Base-by-base conservation (phyloP, 2,888 invertebrate genomes). In the Drosophila subsilvestris region DNA sequence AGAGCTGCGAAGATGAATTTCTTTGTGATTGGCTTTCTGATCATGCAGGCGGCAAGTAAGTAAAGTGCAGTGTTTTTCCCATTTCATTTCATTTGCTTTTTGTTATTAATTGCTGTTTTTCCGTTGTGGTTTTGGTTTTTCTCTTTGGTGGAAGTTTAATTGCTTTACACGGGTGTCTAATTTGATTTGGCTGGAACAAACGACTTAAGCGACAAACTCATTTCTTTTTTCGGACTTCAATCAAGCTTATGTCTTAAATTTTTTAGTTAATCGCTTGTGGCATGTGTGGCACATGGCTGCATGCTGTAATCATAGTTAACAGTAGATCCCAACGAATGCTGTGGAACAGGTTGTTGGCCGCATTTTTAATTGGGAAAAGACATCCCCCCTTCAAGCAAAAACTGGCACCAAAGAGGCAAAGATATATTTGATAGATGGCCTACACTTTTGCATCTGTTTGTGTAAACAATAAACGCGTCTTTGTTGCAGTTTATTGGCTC, bases 31-130 rank as follows among this genome's bases (percentile, higher is more conserved):
- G 91, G 91, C 78, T 85, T 91, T 79, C 69, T 90, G 75, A 90
- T 90, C 76, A 90, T 90, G 91, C 90, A 90, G 78, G 90, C 90
- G 65, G 91, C 90, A 85, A 89, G 90, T 90, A 75, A 90, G 90
- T 86, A 72, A 58, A 69, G 6, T 75, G 59, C 61, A 63, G 44
- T 37, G 37, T n/a, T 79, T 65, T 67, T 29, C 18, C 37, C 22
- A 32, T 42, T 47, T 50, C 14, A 14, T 14, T 37, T 37, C 7
- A 37, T 55, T 32, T 25, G 6, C 9, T 42, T 55, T 54, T 45
- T 58, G 55, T 14, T 29, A 62, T 54, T 45, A 45, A 61, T 45
- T 45, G 68, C 50, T 66, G 50, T 66, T 63, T 66, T 29, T 37
- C 14, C 14, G 14, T 37, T 48, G 59, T 51, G 29, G 14, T 29